Base-by-base conservation (phyloP, 2,888 invertebrate genomes). In the Heliothis peltigera region DNA sequence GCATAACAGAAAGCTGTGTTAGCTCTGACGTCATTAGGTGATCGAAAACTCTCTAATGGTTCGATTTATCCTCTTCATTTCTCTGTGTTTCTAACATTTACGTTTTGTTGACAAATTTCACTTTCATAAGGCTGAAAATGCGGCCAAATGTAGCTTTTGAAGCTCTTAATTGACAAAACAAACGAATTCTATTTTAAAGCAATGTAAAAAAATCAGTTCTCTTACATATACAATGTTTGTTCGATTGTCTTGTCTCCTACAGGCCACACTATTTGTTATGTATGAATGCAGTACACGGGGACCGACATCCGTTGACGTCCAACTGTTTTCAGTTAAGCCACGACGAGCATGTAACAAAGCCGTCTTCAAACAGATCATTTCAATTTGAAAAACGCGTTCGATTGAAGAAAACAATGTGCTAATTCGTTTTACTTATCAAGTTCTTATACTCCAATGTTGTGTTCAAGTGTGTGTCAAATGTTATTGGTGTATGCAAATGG, bases 271-370 rank as follows among this genome's bases (percentile, higher is more conserved):
- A 90, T 89, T 91, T 91, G 90, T 89, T 91, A 89, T 90, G 89
- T 89, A 91, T 92, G 88, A 90, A 90, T 89, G 87, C 86, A 75
- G 79, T 77, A 83, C 76, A 82, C 84, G 84, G 84, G 84, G 82
- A 79, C 80, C 80, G 87, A 89, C 89, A 91, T 91, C 92, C 91
- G 91, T 86, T 92, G 91, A 90, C 91, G 90, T 90, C 81, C 87
- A 82, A 84, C 86, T 91, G 91, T 91, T 92, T 93, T 93, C 91
- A 92, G 92, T 92, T 88, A 78, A 84, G 79, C 85, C 85, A 87
- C 85, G 87, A 83, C 86, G 81, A 81, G 81, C 80, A 86, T 81
- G 84, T 87, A 89, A 91, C 90, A 91, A 90, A 87, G 89, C 83
- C 84, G 87, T 73, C 81, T 84, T 77, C 75, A 43, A 54, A 73